Base-by-base conservation (phyloP, 2,888 invertebrate genomes). In the Brachycybe producta region DNA sequence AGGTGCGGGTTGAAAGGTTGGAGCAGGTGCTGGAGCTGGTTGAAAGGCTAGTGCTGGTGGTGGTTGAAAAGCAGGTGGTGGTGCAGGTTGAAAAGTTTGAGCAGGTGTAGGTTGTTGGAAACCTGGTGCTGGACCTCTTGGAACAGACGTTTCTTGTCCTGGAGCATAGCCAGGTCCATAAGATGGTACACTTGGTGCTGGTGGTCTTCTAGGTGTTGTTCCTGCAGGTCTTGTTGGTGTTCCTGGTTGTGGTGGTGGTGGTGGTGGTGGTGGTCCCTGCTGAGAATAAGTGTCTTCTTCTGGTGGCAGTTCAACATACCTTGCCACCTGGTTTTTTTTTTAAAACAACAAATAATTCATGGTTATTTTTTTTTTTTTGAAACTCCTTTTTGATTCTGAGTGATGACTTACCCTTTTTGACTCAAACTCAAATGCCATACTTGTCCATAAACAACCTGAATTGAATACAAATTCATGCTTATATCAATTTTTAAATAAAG, bases 81-180 rank as follows among this genome's bases (percentile, higher is more conserved):
- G 39, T 5, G 39, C 13, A 13, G 39, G 39, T 3, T 5, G 40
- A 40, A 24, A n/a, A n/a, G 5, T 15, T 40, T 5, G n/a, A 19
- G 40, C 23, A 40, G 19, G 40, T 8, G 40, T 21, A 7, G 13
- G 41, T n/a, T 36, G 17, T 41, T 23, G 41, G 13, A 8, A n/a
- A 19, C 19, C 26, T 27, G 13, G 26, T 7, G 43, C 30, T 30
- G 28, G 30, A 40, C 19, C 23, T 40, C n/a, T 40, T 21, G 7
- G 11, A 40, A 26, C 15, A 23, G n/a, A n/a, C 32, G 13, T 32
- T 32, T n/a, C n/a, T n/a, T n/a, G n/a, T n/a, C 19, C 24, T 24
- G 43, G 43, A 28, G 43, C 8, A 5, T 43, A 30, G 15, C 34
- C 23, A 19, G 46, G 36, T 46, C 36, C 34, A 4, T 34, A 46